phyloP scores from a whole-genome alignment of 2,888 invertebrate species.

The Drosophila robusta region DNA sequence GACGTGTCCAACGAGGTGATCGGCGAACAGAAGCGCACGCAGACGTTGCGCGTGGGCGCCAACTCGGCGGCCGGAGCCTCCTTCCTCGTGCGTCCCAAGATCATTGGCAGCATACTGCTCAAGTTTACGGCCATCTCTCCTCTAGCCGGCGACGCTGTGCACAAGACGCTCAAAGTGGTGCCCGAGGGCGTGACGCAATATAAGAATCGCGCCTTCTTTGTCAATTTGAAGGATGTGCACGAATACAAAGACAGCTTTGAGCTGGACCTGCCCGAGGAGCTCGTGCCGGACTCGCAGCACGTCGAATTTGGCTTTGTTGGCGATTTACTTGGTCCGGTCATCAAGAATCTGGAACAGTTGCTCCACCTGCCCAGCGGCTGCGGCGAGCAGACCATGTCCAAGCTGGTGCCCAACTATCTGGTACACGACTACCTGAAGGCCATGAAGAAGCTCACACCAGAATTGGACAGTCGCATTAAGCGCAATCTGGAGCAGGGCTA shows the following conservation, averaged over 20 bases:
- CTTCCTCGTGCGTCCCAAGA: slow-evolving; percentile 92
- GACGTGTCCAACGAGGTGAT: slow-evolving; percentile 94
- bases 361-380: slow-evolving; percentile 89
- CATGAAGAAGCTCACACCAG: slow-evolving; percentile 88
- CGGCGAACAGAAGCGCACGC: slow-evolving; percentile 92
- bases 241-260: slow-evolving; percentile 88
- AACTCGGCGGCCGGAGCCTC: slow-evolving; percentile 91
- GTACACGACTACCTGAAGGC: slow-evolving; percentile 92
- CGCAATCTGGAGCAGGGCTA: slow-evolving; percentile 92
- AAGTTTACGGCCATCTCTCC: slow-evolving; percentile 91
- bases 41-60: slow-evolving; percentile 88
- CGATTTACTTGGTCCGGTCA: slow-evolving; percentile 87
- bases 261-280: slow-evolving; percentile 90
- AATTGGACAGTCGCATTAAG: slow-evolving; percentile 87
- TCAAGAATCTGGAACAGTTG: slow-evolving; percentile 88
- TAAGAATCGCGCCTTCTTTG: slow-evolving; percentile 89
- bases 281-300: slow-evolving; percentile 88
- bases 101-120: slow-evolving; percentile 90
- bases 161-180: slow-evolving; percentile 90
- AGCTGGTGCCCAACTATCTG: slow-evolving; percentile 89
- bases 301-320: slow-evolving; percentile 87
- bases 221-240: slow-evolving; percentile 88
- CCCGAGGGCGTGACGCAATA: slow-evolving; percentile 92
- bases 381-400: slow-evolving; percentile 91
- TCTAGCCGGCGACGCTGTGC: slow-evolving; percentile 91